Conservation (phyloP, 1,140 invertebrate species). For the Idris sp. region DNA sequence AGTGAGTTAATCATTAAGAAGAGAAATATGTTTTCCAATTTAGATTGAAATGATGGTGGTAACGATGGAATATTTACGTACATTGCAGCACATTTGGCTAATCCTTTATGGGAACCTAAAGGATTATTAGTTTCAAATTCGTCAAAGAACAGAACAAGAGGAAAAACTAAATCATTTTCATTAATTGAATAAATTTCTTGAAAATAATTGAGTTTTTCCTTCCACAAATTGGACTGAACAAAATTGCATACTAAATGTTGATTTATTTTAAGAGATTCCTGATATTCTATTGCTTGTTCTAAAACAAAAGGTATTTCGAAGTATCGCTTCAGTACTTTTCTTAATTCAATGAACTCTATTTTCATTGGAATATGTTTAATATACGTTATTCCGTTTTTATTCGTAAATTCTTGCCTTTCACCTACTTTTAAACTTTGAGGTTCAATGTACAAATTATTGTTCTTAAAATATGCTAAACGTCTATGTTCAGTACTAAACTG, state of each 20-base stretch:
- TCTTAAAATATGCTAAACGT: not conserved
- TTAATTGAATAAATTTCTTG: constrained; percentile 1
- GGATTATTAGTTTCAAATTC: no score
- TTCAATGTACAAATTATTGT: not conserved
- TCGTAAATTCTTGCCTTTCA: constrained; percentile 2
- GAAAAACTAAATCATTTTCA: constrained; percentile 6
- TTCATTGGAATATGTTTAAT: constrained; percentile 6
- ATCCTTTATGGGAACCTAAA: no score
- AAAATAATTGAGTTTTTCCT: constrained; percentile 10
- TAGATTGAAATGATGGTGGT: no score
- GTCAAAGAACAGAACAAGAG: no score
- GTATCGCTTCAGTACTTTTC: constrained; percentile 28
- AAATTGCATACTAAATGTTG: constrained; percentile 9
- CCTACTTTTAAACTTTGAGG: constrained; percentile 16
- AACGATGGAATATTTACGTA: no score
- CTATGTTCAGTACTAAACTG: constrained; percentile 20
- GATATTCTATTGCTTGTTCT: constrained; percentile 8
- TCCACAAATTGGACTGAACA: constrained; percentile 18
- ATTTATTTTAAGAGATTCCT: constrained; percentile 4
- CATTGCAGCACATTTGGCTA: no score
- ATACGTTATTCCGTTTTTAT: no score
- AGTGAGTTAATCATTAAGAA: no score
- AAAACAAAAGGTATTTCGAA: constrained; percentile 32
- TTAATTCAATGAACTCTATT: constrained; percentile 22
- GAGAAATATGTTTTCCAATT: no score